Conservation (phyloP, 2,888 invertebrate species). For the Rotaria magnacalcarata region DNA sequence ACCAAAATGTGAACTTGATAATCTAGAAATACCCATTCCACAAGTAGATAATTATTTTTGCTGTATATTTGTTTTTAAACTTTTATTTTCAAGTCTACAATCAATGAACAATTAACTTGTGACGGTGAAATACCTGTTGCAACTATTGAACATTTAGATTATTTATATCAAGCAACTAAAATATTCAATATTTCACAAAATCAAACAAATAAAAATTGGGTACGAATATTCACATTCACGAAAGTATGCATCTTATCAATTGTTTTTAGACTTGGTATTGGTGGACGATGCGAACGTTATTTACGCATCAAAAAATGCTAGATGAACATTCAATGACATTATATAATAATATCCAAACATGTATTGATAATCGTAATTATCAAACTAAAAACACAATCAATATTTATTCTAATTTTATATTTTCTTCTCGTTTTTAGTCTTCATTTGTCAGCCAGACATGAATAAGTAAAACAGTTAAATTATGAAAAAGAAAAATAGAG, state of each 20-base stretch:
- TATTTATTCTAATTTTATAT: neutral
- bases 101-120: neutral
- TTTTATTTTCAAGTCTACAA: neutral
- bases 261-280: neutral
- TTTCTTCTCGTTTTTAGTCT: neutral
- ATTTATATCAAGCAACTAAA: constrained; percentile 1
- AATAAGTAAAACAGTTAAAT: neutral
- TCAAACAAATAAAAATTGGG: neutral
- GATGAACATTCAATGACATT: constrained; percentile 39
- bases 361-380: constrained; percentile 19
- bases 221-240: neutral
- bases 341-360: neutral
- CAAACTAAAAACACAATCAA: neutral
- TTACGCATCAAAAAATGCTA: constrained; percentile 40
- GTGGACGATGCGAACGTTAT: constrained; percentile 41
- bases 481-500: neutral
- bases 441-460: neutral
- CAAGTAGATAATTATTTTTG: neutral
- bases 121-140: neutral
- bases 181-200: neutral
- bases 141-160: neutral
- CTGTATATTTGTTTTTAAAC: neutral
- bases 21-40: neutral
- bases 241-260: too few species aligned
- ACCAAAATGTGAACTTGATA: constrained; percentile 9